Evolutionary conservation across 2,888 invertebrate species (phyloP).

Genomic region (Laothoe populi): DNA sequence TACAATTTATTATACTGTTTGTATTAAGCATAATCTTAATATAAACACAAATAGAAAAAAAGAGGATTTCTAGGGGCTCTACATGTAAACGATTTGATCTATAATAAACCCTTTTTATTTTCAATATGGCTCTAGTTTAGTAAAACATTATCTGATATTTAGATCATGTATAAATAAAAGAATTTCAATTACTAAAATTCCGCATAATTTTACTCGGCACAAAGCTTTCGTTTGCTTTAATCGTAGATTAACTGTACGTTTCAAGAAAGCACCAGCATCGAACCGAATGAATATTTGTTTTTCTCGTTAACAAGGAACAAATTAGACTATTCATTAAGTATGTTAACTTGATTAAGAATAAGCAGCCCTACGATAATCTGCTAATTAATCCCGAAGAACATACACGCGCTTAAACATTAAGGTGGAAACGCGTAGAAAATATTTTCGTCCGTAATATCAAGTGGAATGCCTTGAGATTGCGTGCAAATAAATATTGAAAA

Average conservation of each 20-base stretch:
- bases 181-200: background rate
- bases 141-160: too few species aligned
- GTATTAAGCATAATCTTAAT: background rate
- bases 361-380: slow-evolving; percentile 31
- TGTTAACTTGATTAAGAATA: slow-evolving; percentile 46
- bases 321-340: slow-evolving; percentile 47
- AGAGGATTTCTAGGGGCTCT: too few species aligned
- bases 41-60: too few species aligned
- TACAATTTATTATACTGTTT: background rate
- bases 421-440: background rate
- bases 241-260: background rate
- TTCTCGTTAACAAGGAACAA: slow-evolving; percentile 47
- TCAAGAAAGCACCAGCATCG: slow-evolving; percentile 32
- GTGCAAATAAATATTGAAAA: slow-evolving; percentile 18
- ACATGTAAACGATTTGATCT: too few species aligned
- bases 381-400: slow-evolving; percentile 28
- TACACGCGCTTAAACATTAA: slow-evolving; percentile 9
- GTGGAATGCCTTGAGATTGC: slow-evolving; percentile 5
- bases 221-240: background rate
- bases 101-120: too few species aligned
- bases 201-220: background rate
- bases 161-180: background rate
- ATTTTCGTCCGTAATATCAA: background rate
- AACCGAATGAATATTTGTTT: slow-evolving; percentile 49
- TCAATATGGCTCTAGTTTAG: too few species aligned